Conservation (phyloP, 2,888 invertebrate genomes). For the Xestia ashworthii region DNA sequence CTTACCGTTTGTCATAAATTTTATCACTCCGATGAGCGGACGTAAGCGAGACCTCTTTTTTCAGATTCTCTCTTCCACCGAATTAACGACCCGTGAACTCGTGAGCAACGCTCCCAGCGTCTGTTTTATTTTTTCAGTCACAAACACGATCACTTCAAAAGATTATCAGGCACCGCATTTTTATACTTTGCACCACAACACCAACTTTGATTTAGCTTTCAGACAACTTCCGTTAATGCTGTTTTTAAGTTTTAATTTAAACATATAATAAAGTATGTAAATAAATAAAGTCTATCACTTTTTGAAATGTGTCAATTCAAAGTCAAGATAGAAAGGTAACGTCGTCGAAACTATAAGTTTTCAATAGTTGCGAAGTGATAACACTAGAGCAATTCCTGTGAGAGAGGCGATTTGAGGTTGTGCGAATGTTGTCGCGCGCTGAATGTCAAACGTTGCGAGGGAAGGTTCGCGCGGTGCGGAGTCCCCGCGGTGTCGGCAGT, state of each 20-base stretch:
- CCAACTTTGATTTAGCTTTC: slow-evolving; percentile 56
- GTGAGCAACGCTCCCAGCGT: slow-evolving; percentile 81
- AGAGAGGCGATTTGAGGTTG: slow-evolving; percentile 83
- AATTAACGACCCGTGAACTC: slow-evolving; percentile 88
- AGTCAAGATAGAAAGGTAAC: slow-evolving; percentile 61
- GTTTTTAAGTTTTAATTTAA: slow-evolving; percentile 47
- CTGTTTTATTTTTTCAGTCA: slow-evolving; percentile 82
- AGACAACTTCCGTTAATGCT: slow-evolving; percentile 22
- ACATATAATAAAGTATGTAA: slow-evolving; percentile 60
- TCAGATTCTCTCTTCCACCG: slow-evolving; percentile 80
- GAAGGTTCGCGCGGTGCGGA: slow-evolving; percentile 62
- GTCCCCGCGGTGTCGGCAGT: slow-evolving; percentile 79
- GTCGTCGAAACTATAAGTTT: slow-evolving; percentile 67
- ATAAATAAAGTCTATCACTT: slow-evolving; percentile 77
- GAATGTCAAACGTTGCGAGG: slow-evolving; percentile 83
- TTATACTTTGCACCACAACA: slow-evolving; percentile 72
- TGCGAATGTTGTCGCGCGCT: slow-evolving; percentile 84
- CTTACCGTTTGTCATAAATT: slow-evolving; percentile 90
- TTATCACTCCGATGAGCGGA: slow-evolving; percentile 88
- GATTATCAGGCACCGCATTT: slow-evolving; percentile 71
- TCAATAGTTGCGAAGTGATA: slow-evolving; percentile 74
- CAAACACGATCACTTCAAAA: slow-evolving; percentile 83
- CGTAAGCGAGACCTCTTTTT: slow-evolving; percentile 82
- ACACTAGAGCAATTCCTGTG: slow-evolving; percentile 84
- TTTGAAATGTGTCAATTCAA: slow-evolving; percentile 64